Conservation (phyloP, 2,797 vertebrate species). For the Oophaga sylvatica region DNA sequence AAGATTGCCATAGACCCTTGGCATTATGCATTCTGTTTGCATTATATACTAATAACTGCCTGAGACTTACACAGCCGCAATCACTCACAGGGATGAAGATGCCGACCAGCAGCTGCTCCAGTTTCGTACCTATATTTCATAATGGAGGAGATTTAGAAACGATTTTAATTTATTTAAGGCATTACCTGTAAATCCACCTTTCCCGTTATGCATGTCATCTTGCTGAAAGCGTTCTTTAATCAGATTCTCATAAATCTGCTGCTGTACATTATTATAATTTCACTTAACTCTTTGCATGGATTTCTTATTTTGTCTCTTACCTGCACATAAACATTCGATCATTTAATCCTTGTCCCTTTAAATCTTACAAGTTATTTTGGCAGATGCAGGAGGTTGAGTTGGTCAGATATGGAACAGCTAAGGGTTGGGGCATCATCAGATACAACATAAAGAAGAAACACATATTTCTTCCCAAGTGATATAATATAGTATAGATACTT, state of each 20-base stretch:
- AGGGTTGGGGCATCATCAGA: too few relatives aligned
- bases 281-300: background rate
- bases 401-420: background rate
- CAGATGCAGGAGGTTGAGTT: background rate
- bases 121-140: background rate
- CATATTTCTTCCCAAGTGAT: too few relatives aligned
- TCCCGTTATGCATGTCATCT: conserved; percentile 25
- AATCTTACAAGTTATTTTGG: background rate
- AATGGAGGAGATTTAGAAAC: conserved; percentile 13
- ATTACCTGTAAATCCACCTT: conserved; percentile 51
- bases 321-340: background rate
- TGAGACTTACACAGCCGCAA: background rate
- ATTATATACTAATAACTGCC: background rate
- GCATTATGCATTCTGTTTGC: background rate
- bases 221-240: conserved; percentile 31
- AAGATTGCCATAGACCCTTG: background rate
- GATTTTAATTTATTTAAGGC: conserved; percentile 43
- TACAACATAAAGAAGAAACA: too few relatives aligned
- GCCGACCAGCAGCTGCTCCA: background rate
- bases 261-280: background rate
- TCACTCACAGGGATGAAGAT: background rate
- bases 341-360: background rate
- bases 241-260: conserved; percentile 39
- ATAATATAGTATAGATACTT: too few relatives aligned
- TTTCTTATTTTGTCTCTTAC: background rate